Evolutionary conservation across 2,888 invertebrate genomes (phyloP), one percentile per base, ranked within the genome.

Genomic region (Melinaea menophilus): DNA sequence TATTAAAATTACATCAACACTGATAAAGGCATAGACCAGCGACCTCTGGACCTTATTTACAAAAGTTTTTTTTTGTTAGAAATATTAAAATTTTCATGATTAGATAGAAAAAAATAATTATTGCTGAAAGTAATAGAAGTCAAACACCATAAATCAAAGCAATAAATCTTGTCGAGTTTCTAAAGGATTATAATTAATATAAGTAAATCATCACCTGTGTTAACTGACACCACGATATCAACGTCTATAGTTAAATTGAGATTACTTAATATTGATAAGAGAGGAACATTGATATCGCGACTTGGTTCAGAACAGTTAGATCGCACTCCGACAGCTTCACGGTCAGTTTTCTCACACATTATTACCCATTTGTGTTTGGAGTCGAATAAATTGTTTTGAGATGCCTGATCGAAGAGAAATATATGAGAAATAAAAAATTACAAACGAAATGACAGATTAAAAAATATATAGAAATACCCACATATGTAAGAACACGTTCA

Each of bases 321-420:
- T 35, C 33, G n/a, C 9, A 56, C 56, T 46, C 5, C n/a, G 11
- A 4, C 4, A 33, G 9, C 41, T 33, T 33, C 11, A 22, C 11
- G 34, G 33, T 56, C 56, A 2, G 11, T 55, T 34, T 61, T 55
- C 63, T 61, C 65, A 31, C 31, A 9, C 5, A 83, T 68, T 41
- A 86, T 64, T 0, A 87, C 67, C 87, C 86, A 87, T 66, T 79
- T 76, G 63, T 79, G 81, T 22, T 56, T 73, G 1, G 72, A 68
- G 60, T 80, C 78, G 2, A 83, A 70, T 48, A 75, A 72, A 64
- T 70, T 73, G 1, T 80, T 78, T 71, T 77, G 33, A 4, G 86
- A 84, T 31, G 80, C 84, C 87, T 87, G 51, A 7, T 5, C 22
- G 5, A 31, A 51, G 31, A 51, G 2, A 3, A 51, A 31, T 11